A percentile compares a stretch with the other conserved stretches of the same genome.
These are phyloP conservation scores for Cepaea hortensis DNA, from an alignment of 2,888 invertebrate genomes.

Conservation along the genomic window DNA sequence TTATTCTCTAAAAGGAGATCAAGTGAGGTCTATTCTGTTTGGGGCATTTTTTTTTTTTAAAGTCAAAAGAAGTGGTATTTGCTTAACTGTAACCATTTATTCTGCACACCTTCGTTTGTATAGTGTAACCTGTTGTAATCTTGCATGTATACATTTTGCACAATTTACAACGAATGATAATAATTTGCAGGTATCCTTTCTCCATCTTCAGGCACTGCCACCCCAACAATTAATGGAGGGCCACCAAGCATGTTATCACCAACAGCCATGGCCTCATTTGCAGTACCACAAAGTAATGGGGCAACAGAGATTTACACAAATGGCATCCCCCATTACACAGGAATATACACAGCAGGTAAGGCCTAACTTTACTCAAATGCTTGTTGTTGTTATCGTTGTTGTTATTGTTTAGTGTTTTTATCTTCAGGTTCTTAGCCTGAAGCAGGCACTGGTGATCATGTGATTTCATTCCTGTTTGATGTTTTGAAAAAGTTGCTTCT, in stretches of 20 bases:
- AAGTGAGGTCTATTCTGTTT: no score
- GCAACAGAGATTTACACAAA: slow-evolving; percentile 91
- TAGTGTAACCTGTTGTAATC: no score
- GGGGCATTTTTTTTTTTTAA: no score
- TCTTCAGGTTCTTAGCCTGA: no score
- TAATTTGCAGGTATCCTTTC: background rate
- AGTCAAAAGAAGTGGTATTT: no score
- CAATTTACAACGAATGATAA: background rate
- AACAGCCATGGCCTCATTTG: slow-evolving; percentile 95
- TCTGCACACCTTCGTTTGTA: no score
- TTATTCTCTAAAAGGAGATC: no score
- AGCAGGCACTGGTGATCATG: no score
- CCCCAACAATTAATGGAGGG: slow-evolving; percentile 86
- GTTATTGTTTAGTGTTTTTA: background rate
- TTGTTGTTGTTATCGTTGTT: background rate
- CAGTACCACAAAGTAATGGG: slow-evolving; percentile 94
- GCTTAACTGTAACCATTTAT: no score
- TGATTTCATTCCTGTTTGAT: no score
- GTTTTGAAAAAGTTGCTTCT: no score
- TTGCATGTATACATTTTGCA: no score
- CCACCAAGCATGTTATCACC: slow-evolving; percentile 94
- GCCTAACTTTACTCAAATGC: background rate
- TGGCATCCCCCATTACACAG: slow-evolving; percentile 88
- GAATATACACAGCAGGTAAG: slow-evolving; percentile 60
- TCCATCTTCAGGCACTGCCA: slow-evolving; percentile 60